phyloP scores from a whole-genome alignment of 2,113 vertebrate species.

The Meleagris gallopavo region DNA sequence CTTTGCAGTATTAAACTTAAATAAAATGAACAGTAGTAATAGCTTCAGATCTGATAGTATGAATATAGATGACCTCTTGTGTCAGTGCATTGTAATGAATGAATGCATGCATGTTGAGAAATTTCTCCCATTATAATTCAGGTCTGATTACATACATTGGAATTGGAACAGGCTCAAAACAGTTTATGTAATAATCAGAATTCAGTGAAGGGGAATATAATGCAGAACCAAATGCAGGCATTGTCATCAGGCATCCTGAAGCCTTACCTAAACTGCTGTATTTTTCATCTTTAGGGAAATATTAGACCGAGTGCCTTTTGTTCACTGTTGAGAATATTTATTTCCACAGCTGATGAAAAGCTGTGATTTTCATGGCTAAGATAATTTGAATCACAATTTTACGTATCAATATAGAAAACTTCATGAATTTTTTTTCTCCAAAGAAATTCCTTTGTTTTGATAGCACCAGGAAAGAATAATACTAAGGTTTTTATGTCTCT shows the following conservation, averaged over 20 bases:
- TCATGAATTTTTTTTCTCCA: not conserved
- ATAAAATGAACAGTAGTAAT: not conserved
- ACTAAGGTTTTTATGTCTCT: not conserved
- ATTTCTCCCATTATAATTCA: slow-evolving; percentile 1
- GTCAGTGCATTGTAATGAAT: slow-evolving; percentile 31
- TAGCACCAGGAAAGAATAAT: not conserved
- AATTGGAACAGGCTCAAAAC: not conserved
- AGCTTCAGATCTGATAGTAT: not conserved
- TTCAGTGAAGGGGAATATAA: not conserved
- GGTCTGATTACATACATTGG: not conserved
- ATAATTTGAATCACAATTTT: not conserved
- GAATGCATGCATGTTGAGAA: not conserved
- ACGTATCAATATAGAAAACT: not conserved
- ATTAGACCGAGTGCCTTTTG: rapidly evolving
- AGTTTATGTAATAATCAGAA: slow-evolving; percentile 8
- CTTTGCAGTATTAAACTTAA: not conserved
- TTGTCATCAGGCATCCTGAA: not conserved
- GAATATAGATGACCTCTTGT: slow-evolving; percentile 2
- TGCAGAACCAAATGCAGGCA: not conserved
- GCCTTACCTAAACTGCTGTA: not conserved
- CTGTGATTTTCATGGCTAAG: not conserved
- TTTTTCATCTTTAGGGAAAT: not conserved
- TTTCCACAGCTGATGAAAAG: not conserved
- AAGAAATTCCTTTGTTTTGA: not conserved
- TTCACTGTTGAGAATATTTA: not conserved